Conservation (phyloP, 2,797 vertebrate genomes). For the Anisognathus igniventris region DNA sequence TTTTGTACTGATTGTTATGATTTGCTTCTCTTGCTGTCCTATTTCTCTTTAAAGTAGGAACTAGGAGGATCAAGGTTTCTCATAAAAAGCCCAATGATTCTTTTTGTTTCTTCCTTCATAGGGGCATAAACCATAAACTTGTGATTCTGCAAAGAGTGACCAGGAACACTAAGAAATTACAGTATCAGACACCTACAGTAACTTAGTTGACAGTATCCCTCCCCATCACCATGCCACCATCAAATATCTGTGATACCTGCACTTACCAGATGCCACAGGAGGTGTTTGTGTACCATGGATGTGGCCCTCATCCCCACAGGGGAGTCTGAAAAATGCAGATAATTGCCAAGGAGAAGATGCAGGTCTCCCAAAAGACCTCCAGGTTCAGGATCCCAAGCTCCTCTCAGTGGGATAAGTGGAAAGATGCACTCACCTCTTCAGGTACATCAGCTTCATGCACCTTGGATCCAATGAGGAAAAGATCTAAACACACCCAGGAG, state of each 20-base stretch:
- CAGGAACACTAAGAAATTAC: background rate
- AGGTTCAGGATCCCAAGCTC: background rate
- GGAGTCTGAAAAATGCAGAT: background rate
- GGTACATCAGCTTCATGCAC: background rate
- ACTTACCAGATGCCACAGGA: background rate
- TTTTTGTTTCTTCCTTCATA: background rate
- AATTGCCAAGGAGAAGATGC: background rate
- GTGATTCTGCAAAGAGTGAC: background rate
- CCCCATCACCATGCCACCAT: background rate
- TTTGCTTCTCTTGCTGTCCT: background rate
- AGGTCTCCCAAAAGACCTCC: background rate
- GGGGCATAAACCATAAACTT: background rate
- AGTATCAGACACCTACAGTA: background rate
- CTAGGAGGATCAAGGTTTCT: background rate
- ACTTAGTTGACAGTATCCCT: background rate
- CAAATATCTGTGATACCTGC: background rate
- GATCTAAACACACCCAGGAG: background rate
- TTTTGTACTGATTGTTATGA: background rate
- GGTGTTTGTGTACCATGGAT: background rate
- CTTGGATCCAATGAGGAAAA: background rate
- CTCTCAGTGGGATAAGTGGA: background rate
- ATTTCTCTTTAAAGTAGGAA: background rate
- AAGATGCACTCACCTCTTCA: background rate
- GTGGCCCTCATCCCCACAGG: background rate
- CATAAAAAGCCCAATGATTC: background rate